Percentiles rank a stretch among this genome's conserved stretches.
Evolutionary conservation across 1,140 invertebrate genomes (phyloP).

Genomic region (Papilio polyxenes): DNA sequence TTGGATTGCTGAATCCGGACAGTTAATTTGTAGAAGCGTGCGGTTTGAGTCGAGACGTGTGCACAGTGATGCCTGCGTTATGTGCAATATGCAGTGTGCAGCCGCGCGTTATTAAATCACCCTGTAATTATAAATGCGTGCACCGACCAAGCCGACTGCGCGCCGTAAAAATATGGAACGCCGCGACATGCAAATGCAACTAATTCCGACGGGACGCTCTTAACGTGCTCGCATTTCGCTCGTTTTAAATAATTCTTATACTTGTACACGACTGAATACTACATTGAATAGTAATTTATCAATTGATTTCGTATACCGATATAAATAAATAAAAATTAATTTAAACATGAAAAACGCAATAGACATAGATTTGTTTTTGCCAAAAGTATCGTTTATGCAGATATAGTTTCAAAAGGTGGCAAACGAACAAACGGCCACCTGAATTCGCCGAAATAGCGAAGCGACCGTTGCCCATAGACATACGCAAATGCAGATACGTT

Average conservation of each 20-base stretch:
- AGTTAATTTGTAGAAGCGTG: slow-evolving; percentile 17
- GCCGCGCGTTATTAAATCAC: slow-evolving; percentile 18
- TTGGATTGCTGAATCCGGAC: background rate
- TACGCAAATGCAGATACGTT: too few species aligned
- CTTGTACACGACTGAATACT: background rate
- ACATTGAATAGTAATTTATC: background rate
- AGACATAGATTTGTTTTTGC: too few species aligned
- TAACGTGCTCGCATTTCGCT: background rate
- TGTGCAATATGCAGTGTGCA: background rate
- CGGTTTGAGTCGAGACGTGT: background rate
- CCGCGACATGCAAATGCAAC: slow-evolving; percentile 13
- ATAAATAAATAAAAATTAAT: too few species aligned
- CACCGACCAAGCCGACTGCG: background rate
- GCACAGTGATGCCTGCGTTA: background rate
- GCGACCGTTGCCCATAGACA: too few species aligned
- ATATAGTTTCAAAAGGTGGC: too few species aligned
- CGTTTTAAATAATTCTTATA: slow-evolving; percentile 8
- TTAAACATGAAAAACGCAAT: too few species aligned
- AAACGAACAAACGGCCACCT: too few species aligned
- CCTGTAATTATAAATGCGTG: slow-evolving; percentile 27
- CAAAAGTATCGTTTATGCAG: too few species aligned
- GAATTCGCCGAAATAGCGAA: too few species aligned
- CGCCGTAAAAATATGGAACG: slow-evolving; percentile 10
- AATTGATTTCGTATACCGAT: background rate
- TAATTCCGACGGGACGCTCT: slow-evolving; percentile 20